These are phyloP conservation scores for Melinopterus prodromus DNA, from an alignment of 2,888 invertebrate genomes.

Conservation along the genomic window DNA sequence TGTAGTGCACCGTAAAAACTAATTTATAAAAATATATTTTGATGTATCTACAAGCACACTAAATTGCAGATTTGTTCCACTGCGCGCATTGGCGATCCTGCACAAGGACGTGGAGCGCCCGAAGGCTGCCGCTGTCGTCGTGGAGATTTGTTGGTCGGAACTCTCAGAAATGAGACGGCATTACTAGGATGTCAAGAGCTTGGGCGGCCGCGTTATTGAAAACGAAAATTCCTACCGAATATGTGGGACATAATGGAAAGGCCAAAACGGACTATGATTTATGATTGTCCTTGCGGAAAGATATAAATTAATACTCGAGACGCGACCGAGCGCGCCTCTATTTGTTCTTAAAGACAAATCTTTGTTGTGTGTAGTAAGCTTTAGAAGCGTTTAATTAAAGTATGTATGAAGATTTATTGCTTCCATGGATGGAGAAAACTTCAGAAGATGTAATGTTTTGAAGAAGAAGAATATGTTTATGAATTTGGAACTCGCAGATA, in stretches of 20 bases:
- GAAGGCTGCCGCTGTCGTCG: slow-evolving; percentile 41
- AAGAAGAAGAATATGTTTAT: too few species aligned
- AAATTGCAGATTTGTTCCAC: background rate
- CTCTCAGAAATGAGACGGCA: background rate
- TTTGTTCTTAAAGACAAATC: background rate
- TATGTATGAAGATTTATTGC: background rate
- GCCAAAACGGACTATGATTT: slow-evolving; percentile 10
- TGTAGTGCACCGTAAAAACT: background rate
- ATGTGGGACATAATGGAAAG: slow-evolving; percentile 15
- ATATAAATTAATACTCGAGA: slow-evolving; percentile 18
- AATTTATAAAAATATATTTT: background rate
- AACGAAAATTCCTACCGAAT: slow-evolving; percentile 21
- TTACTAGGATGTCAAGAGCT: background rate
- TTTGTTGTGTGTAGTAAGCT: background rate
- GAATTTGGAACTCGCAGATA: too few species aligned
- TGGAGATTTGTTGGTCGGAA: slow-evolving; percentile 12
- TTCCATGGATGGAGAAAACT: background rate
- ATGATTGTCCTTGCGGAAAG: slow-evolving; percentile 15
- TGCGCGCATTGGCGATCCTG: background rate
- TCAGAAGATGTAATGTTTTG: background rate
- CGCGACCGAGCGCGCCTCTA: background rate
- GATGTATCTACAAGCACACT: background rate
- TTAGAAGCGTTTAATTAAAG: background rate
- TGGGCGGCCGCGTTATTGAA: slow-evolving; percentile 18
- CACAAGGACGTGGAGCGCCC: slow-evolving; percentile 39